Base-by-base conservation (phyloP, 2,888 invertebrate genomes). In the Dolichopus griseipennis region DNA sequence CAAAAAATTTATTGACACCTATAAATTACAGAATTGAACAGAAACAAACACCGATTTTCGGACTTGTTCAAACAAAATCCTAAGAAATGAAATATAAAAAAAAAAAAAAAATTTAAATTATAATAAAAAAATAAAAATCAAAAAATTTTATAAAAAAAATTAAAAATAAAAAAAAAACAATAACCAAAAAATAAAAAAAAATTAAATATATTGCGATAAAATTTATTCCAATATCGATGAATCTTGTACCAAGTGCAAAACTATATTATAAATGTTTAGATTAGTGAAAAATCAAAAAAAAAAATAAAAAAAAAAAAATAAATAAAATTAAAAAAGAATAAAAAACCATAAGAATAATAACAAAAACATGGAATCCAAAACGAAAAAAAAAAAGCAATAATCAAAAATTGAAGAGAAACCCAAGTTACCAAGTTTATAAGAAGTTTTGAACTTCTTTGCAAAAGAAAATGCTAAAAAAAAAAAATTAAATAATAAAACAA, bases 21-120 rank as follows among this genome's bases (percentile, higher is more conserved):
- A 77, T 77, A 77, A 76, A 76, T 77, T 76, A 77, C 76, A 72
- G 75, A 75, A 75, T 75, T 76, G 75, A 75, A 74, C 73, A 75
- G 71, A 65, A 66, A 68, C 68, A 66, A 73, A 69, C 71, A 71
- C n/a, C 21, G 65, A 34, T 12, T 64, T 66, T 43, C 68, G 62
- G 63, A 64, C 61, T 41, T n/a, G 64, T 41, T 37, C 33, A 63
- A 34, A 67, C 20, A 20, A 21, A 37, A 43, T 65, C 20, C 65
- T 43, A 61, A 37, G 65, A 73, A 69, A 70, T 68, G 69, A 69
- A 70, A 72, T 69, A 68, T 65, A 70, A 70, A 66, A 69, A 72
- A 71, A 71, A 41, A 66, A n/a, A n/a, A n/a, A n/a, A n/a, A n/a
- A n/a, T n/a, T n/a, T n/a, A n/a, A 69, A 69, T 68, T 66, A 69